phyloP scores from a whole-genome alignment of 2,888 invertebrate species.

The Therioaphis trifolii region DNA sequence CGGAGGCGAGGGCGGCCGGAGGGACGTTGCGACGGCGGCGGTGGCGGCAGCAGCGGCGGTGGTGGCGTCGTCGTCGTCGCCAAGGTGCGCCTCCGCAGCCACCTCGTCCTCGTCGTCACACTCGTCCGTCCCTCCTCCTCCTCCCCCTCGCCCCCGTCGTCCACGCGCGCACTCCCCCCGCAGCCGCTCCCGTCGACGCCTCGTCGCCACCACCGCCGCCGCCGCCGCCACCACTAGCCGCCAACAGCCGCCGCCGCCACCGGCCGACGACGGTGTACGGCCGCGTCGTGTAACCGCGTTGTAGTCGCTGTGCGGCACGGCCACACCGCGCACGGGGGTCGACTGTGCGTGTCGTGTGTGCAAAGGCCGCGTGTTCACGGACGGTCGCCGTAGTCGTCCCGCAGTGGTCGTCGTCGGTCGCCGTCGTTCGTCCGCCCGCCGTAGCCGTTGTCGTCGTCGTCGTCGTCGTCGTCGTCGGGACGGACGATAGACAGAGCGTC shows the following conservation, averaged over 20 bases:
- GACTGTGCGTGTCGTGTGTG: not conserved
- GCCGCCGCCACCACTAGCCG: constrained; percentile 50
- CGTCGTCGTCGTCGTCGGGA: not conserved
- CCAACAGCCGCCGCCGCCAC: constrained; percentile 16
- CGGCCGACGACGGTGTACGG: not conserved
- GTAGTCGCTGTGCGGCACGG: constrained; percentile 59
- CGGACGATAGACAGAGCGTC: too few species aligned
- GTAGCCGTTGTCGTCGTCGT: not conserved
- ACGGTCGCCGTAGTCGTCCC: too few species aligned
- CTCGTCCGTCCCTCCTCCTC: not conserved
- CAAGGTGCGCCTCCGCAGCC: not conserved
- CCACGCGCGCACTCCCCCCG: not conserved
- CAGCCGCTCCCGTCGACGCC: not conserved
- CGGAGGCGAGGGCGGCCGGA: not conserved
- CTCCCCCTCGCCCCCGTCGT: not conserved
- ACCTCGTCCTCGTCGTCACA: too few species aligned
- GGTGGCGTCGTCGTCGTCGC: constrained; percentile 19
- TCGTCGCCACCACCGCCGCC: constrained; percentile 11
- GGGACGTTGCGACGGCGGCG: not conserved
- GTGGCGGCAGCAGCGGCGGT: not conserved
- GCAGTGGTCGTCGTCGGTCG: too few species aligned
- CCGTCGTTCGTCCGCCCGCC: too few species aligned
- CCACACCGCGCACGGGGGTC: constrained; percentile 48
- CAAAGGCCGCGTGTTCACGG: not conserved
- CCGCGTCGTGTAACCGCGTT: constrained; percentile 47